Percentiles rank a stretch among this genome's conserved stretches.
These are phyloP conservation scores for Florisuga fusca DNA, from an alignment of 2,797 vertebrate species.

Conservation along the genomic window DNA sequence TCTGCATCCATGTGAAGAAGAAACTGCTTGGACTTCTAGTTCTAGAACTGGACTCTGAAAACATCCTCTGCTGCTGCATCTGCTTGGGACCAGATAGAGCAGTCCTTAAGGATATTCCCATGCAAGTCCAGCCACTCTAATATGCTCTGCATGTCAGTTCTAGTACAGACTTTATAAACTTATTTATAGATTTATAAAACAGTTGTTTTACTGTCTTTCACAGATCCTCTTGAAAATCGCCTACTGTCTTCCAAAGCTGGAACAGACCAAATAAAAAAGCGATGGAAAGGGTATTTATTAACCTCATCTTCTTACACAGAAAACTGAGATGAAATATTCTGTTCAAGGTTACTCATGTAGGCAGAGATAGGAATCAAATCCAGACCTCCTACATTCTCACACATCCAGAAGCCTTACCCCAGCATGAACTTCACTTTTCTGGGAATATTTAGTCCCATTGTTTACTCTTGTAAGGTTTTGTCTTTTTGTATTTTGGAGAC, in stretches of 20 bases:
- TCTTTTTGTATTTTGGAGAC: background rate
- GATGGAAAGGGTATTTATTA: background rate
- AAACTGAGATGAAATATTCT: background rate
- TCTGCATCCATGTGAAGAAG: accelerated
- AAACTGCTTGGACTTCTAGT: background rate
- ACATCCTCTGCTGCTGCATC: background rate
- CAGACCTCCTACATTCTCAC: background rate
- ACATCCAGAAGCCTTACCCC: accelerated
- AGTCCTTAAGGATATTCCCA: background rate
- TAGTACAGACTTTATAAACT: background rate
- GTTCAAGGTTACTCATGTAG: background rate
- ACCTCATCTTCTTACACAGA: background rate
- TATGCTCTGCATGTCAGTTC: background rate
- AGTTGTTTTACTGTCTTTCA: background rate
- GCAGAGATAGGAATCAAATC: background rate
- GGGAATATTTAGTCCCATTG: background rate
- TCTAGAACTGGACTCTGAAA: background rate
- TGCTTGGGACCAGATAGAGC: background rate
- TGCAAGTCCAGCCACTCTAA: accelerated
- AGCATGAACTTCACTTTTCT: background rate
- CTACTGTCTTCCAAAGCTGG: background rate
- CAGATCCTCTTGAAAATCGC: background rate
- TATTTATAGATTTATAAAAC: background rate
- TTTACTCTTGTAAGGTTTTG: background rate
- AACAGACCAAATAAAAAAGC: background rate